Evolutionary conservation across 2,113 vertebrate genomes (phyloP).

Genomic region (Callospermophilus lateralis): DNA sequence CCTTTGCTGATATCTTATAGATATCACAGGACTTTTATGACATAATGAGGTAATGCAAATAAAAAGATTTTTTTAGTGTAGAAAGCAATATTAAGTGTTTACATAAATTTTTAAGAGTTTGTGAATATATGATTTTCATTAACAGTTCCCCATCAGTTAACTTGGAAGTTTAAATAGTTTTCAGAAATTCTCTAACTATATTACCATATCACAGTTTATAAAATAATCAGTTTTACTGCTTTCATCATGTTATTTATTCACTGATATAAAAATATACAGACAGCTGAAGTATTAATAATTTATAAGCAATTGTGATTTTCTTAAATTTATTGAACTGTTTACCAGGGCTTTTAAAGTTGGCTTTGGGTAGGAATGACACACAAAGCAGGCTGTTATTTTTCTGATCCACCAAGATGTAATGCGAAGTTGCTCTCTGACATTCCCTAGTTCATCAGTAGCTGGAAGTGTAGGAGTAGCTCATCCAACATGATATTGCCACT

Average conservation of each 20-base stretch:
- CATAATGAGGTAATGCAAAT: neutral
- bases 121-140: slow-evolving; percentile 55
- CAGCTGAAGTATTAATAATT: slow-evolving; percentile 58
- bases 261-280: slow-evolving; percentile 45
- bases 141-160: neutral
- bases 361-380: neutral
- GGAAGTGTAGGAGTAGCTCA: neutral
- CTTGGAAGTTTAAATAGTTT: slow-evolving; percentile 64
- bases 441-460: neutral
- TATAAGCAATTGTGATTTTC: slow-evolving; percentile 52
- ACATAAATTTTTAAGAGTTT: slow-evolving; percentile 39
- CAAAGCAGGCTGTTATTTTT: neutral
- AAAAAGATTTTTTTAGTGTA: neutral
- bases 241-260: slow-evolving; percentile 51
- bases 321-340: slow-evolving; percentile 66
- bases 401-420: neutral
- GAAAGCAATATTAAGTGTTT: slow-evolving; percentile 45
- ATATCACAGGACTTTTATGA: neutral
- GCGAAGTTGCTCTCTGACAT: neutral
- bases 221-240: slow-evolving; percentile 63
- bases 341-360: slow-evolving; percentile 31
- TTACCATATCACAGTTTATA: slow-evolving; percentile 59
- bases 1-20: too few relatives aligned
- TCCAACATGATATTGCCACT: neutral
- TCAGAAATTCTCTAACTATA: slow-evolving; percentile 24